Base-by-base conservation (phyloP, 2,797 vertebrate species). In the Chloroceryle inda region DNA sequence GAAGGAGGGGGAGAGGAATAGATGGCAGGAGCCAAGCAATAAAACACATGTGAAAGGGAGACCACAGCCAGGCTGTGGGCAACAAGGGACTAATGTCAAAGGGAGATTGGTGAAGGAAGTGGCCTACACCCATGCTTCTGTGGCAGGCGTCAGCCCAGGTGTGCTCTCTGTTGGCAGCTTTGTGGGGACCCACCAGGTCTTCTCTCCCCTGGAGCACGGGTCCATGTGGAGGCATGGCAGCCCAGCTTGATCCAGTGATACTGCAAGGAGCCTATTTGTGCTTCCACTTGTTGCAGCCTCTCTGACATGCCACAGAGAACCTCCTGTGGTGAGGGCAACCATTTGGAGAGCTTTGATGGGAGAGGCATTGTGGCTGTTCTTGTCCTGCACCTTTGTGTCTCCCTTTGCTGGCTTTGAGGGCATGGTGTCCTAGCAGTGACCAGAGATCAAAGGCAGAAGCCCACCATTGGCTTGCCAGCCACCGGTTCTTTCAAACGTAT, bases 231-330 rank as follows among this genome's bases (percentile, higher is more conserved):
- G 47, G 5, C 13, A 16, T 6, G 23, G 20, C 33, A 20, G 56
- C 45, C 53, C 18, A 9, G 22, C 7, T 56, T 40, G 16, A 29
- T n/a, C 33, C 40, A 26, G 8, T 75, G 44, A 10, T 18, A 8
- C 14, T 9, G 29, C 37, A n/a, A 14, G 16, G 27, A 52, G 38
- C 22, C 38, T 75, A 3, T 35, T 35, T 1, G 1, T 40, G 2
- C 33, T 74, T 58, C n/a, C 19, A 19, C 37, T 38, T 4, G 6
- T 40, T 62, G 37, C 31, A 67, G 23, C 17, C 31, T 58, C 52
- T 1, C 0, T 23, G 20, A 11, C 5, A 1, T 24, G 50, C 37
- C 1, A 0, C 79, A 45, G 79, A 38, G 44, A 35, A 50, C 5
- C 49, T 63, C 13, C 44, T 26, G n/a, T 3, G 1, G 15, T 5